Percentiles rank a stretch among this genome's conserved stretches.
Conservation (phyloP, 2,113 vertebrate genomes). For the Odocoileus hemionus region DNA sequence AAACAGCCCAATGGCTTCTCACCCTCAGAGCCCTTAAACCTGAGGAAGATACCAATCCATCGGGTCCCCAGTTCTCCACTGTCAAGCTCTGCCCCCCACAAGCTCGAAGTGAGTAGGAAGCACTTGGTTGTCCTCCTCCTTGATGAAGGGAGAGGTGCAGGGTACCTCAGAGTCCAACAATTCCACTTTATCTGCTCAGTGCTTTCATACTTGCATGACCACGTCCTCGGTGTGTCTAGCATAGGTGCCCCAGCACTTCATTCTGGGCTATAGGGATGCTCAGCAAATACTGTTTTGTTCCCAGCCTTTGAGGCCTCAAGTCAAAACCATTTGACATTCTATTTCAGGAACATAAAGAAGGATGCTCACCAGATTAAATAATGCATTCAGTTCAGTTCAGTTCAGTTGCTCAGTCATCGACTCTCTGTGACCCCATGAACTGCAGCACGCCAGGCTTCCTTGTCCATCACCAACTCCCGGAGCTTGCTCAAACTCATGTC, state of each 20-base stretch:
- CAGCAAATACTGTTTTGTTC: background rate
- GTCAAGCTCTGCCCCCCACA: background rate
- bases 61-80: background rate
- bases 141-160: accelerated
- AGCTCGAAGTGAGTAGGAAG: background rate
- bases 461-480: background rate
- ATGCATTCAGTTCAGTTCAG: background rate
- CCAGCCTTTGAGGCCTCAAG: background rate
- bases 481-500: background rate
- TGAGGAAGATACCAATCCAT: background rate
- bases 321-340: background rate
- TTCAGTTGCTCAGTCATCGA: background rate
- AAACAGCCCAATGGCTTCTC: background rate
- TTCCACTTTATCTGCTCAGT: background rate
- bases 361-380: background rate
- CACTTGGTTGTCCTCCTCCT: background rate
- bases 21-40: background rate
- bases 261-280: background rate
- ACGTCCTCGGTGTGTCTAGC: background rate
- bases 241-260: background rate
- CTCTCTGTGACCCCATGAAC: background rate
- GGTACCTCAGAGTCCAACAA: background rate
- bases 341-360: constrained; percentile 2
- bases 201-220: background rate
- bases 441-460: background rate